These are phyloP conservation scores for Drosophila subsilvestris DNA, from an alignment of 2,888 invertebrate species.

Conservation along the genomic window DNA sequence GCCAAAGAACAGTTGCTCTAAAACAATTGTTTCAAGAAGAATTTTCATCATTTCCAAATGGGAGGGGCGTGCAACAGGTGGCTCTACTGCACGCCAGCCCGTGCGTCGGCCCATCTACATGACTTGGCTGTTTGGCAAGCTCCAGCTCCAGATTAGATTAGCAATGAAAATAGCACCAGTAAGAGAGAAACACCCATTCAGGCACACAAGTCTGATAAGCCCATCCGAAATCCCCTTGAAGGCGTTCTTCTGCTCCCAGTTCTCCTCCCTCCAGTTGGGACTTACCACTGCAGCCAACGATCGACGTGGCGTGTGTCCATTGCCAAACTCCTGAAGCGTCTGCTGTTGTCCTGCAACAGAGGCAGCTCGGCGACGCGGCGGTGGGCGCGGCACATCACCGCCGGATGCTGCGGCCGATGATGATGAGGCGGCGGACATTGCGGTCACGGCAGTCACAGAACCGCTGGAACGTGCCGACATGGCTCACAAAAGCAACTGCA, in stretches of 20 bases:
- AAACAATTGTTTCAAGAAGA: not conserved
- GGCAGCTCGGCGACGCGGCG: slow-evolving; percentile 82
- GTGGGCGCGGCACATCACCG: slow-evolving; percentile 81
- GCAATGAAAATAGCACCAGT: slow-evolving; percentile 42
- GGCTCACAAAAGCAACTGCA: slow-evolving; percentile 27
- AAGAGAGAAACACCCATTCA: slow-evolving; percentile 34
- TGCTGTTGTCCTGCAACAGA: slow-evolving; percentile 81
- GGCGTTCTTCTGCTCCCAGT: not conserved
- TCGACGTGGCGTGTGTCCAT: slow-evolving; percentile 81
- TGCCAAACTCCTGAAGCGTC: slow-evolving; percentile 69
- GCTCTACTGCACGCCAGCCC: not conserved
- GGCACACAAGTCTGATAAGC: slow-evolving; percentile 49
- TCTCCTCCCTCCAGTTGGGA: slow-evolving; percentile 11
- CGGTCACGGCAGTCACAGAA: slow-evolving; percentile 25
- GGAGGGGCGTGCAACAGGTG: not conserved
- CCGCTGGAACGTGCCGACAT: slow-evolving; percentile 70
- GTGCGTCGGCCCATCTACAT: slow-evolving; percentile 27
- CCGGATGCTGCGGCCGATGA: slow-evolving; percentile 37
- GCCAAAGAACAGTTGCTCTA: slow-evolving; percentile 11
- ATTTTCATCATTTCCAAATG: not conserved
- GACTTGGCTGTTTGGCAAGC: slow-evolving; percentile 29
- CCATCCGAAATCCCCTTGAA: not conserved
- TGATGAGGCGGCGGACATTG: slow-evolving; percentile 20
- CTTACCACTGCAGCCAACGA: slow-evolving; percentile 82
- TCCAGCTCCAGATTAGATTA: slow-evolving; percentile 62